Evolutionary conservation across 92 coral and sea anemone genomes (phyloP).

Genomic region (Zoanthus sansibaricus): DNA sequence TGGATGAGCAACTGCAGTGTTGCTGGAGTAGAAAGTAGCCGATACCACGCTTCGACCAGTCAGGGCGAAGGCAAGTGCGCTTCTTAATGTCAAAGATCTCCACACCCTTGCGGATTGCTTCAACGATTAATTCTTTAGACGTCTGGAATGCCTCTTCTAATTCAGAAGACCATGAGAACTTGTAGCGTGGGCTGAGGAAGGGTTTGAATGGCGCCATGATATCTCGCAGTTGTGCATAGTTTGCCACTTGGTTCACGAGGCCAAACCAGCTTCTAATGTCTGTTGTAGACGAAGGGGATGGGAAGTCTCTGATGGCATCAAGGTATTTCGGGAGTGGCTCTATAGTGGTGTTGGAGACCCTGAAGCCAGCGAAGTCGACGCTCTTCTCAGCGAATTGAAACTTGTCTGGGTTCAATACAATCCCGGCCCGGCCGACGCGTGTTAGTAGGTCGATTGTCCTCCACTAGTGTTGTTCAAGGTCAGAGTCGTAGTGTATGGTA

Average conservation of each 20-base stretch:
- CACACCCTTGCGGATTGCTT: constrained; percentile 29
- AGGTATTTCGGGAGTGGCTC: background rate
- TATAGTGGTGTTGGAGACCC: background rate
- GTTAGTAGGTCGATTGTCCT: background rate
- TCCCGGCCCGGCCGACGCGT: background rate
- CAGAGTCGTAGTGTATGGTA: background rate
- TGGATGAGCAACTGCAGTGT: constrained; percentile 20
- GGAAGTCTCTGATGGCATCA: background rate
- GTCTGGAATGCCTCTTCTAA: constrained; percentile 34
- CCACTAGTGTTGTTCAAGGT: background rate
- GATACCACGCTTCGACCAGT: constrained; percentile 39
- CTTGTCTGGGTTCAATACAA: too few relatives aligned
- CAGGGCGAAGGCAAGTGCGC: constrained; percentile 45
- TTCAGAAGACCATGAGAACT: constrained; percentile 43
- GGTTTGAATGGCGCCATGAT: constrained; percentile 56
- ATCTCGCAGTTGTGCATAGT: constrained; percentile 53
- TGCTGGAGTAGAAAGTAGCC: constrained; percentile 26
- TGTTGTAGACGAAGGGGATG: background rate
- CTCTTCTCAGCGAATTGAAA: background rate
- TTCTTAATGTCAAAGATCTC: constrained; percentile 30
- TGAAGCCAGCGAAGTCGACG: constrained; percentile 8
- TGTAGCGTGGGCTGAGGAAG: constrained; percentile 36
- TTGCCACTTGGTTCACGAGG: background rate
- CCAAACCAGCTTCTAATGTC: background rate
- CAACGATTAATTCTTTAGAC: constrained; percentile 31